Evolutionary conservation across 2,888 invertebrate genomes (phyloP).

Genomic region (Hymenopus coronatus): DNA sequence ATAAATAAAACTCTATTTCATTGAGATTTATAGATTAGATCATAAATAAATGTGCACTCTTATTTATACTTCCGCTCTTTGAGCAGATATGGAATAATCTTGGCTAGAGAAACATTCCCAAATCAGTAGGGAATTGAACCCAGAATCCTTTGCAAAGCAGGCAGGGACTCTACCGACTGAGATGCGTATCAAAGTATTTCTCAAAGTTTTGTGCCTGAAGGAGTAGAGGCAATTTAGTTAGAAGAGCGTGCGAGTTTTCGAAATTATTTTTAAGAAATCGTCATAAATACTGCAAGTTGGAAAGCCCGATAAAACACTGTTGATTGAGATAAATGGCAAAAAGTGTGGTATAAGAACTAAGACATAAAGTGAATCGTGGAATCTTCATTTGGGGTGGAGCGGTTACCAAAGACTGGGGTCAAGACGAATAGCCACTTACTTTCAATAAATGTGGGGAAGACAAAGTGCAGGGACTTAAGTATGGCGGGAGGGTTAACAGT

Average conservation of each 20-base stretch:
- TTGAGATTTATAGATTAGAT: too few relatives aligned
- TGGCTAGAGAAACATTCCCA: too few relatives aligned
- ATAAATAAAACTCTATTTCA: too few relatives aligned
- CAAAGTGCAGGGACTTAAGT: constrained; percentile 6
- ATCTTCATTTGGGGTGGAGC: neutral
- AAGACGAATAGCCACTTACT: constrained; percentile 16
- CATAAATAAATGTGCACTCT: too few relatives aligned
- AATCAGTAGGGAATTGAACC: too few relatives aligned
- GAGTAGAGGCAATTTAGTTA: neutral
- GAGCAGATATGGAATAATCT: too few relatives aligned
- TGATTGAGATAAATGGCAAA: neutral
- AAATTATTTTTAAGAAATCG: neutral
- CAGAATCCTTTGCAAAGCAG: too few relatives aligned
- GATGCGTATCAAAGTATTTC: neutral
- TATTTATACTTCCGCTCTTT: too few relatives aligned
- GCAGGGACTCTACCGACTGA: too few relatives aligned
- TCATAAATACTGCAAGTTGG: neutral
- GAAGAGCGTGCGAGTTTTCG: neutral
- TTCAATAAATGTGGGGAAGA: constrained; percentile 14
- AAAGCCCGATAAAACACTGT: neutral
- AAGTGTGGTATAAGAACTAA: neutral
- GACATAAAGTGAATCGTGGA: neutral
- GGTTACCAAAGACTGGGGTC: neutral
- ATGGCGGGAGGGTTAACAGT: neutral
- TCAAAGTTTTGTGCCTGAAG: neutral